Evolutionary conservation across 2,797 vertebrate species (phyloP).

Genomic region (Lutjanus campechanus): DNA sequence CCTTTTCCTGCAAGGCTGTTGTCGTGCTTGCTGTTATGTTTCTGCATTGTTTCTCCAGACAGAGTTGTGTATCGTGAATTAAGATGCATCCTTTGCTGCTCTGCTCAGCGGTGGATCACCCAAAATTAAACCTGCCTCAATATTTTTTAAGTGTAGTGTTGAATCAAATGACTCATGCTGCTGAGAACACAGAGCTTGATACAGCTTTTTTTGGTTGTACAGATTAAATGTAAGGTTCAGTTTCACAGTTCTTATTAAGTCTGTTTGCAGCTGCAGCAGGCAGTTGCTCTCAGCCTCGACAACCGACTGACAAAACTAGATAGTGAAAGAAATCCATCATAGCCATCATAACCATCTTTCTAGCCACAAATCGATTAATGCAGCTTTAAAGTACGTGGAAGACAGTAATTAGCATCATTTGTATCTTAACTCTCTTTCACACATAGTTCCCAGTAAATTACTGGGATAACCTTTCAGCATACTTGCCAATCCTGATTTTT

Average conservation of each 20-base stretch:
- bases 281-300: constrained; percentile 1
- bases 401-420: no score
- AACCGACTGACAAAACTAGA: background rate
- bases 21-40: constrained; percentile 39
- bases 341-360: no score
- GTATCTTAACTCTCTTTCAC: no score
- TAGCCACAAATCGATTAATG: background rate
- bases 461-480: no score
- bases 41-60: constrained; percentile 46
- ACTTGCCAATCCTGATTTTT: no score
- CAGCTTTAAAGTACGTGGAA: background rate
- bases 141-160: constrained; percentile 12
- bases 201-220: background rate
- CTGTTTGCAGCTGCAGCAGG: constrained; percentile 14
- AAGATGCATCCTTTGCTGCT: constrained; percentile 15
- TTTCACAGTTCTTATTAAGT: constrained; percentile 21
- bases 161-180: background rate
- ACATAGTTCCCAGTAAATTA: no score
- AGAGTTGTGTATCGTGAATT: constrained; percentile 12
- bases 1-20: constrained; percentile 28
- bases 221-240: constrained; percentile 29
- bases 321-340: background rate
- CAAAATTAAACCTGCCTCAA: constrained; percentile 12
- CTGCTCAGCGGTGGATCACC: background rate
- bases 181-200: background rate